Evolutionary conservation across 2,113 vertebrate species (phyloP).

Genomic region (Isurus oxyrinchus): DNA sequence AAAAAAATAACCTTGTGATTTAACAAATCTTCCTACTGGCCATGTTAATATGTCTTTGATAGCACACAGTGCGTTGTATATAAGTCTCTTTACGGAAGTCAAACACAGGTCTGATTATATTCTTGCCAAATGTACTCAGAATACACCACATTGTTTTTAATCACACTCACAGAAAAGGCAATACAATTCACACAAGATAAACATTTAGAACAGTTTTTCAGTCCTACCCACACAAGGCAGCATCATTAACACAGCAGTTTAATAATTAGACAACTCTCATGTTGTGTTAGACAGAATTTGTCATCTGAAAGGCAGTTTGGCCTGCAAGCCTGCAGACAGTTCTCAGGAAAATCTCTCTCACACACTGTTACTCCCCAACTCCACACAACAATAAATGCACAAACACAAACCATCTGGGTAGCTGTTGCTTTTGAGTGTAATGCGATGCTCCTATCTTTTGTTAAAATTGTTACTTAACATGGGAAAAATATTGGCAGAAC

Average conservation of each 20-base stretch:
- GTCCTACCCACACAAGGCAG: neutral
- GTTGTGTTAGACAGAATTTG: neutral
- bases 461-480: neutral
- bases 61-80: neutral
- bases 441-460: neutral
- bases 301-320: neutral
- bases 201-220: neutral
- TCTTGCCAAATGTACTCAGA: conserved; percentile 12
- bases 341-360: neutral
- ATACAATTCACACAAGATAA: conserved; percentile 6
- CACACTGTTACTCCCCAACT: neutral
- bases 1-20: neutral
- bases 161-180: neutral
- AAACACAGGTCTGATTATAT: conserved; percentile 10
- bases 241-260: conserved; percentile 12
- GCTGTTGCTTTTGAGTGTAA: neutral
- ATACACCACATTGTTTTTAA: neutral
- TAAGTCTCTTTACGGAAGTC: neutral
- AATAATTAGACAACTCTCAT: conserved; percentile 26
- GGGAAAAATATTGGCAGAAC: neutral
- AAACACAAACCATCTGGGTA: neutral
- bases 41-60: neutral
- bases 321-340: neutral
- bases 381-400: neutral
- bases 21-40: conserved; percentile 16